phyloP scores from a whole-genome alignment of 2,888 invertebrate genomes.

The Drosophila infuscata region DNA sequence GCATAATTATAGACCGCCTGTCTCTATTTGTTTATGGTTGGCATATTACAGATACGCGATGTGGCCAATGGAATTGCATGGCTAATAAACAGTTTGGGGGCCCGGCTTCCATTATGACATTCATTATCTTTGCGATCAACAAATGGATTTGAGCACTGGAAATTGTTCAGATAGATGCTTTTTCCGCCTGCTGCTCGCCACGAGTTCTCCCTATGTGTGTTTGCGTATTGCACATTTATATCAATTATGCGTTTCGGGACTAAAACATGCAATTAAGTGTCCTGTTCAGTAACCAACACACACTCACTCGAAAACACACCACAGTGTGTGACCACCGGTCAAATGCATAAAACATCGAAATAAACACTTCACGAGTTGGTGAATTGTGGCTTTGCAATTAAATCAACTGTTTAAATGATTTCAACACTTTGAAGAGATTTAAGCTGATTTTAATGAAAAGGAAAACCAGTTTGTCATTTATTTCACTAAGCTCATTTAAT shows the following conservation, averaged over 20 bases:
- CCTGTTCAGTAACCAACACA: slow-evolving; percentile 1
- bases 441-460: background rate
- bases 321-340: background rate
- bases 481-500: background rate
- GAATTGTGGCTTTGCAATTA: slow-evolving; percentile 31
- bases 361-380: slow-evolving; percentile 15
- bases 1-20: slow-evolving; percentile 69
- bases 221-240: slow-evolving; percentile 58
- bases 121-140: slow-evolving; percentile 67
- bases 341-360: slow-evolving; percentile 39
- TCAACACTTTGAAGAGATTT: slow-evolving; percentile 29
- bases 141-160: slow-evolving; percentile 43
- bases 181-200: slow-evolving; percentile 22
- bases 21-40: no score
- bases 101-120: slow-evolving; percentile 55
- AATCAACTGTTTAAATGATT: slow-evolving; percentile 44
- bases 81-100: slow-evolving; percentile 61
- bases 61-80: slow-evolving; percentile 32
- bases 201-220: slow-evolving; percentile 11
- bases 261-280: slow-evolving; percentile 48
- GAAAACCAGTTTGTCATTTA: background rate
- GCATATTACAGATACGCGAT: slow-evolving; percentile 54
- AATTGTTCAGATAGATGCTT: slow-evolving; percentile 28
- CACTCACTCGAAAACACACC: background rate
- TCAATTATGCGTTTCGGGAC: slow-evolving; percentile 64